phyloP scores from a whole-genome alignment of 1,140 invertebrate species.

The Dryas iulia region DNA sequence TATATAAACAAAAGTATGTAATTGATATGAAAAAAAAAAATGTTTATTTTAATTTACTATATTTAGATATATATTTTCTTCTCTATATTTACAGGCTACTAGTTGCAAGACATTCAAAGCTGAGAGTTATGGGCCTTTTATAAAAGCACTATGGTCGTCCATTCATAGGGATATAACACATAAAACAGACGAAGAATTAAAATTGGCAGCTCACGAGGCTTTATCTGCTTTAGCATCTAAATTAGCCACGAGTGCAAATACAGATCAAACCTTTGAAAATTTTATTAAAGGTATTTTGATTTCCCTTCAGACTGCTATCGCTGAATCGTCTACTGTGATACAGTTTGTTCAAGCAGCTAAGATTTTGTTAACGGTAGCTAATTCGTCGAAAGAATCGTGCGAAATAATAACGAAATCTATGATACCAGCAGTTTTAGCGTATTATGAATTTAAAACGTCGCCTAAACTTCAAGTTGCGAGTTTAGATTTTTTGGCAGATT shows the following conservation, averaged over 20 bases:
- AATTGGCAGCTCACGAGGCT: constrained; percentile 59
- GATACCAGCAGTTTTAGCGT: constrained; percentile 67
- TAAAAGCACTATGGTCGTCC: constrained; percentile 66
- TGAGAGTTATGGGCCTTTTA: constrained; percentile 59
- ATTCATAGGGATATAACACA: constrained; percentile 66
- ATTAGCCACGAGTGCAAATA: constrained; percentile 52
- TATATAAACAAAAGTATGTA: background rate
- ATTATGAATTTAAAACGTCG: constrained; percentile 62
- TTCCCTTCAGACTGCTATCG: constrained; percentile 75
- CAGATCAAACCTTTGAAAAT: constrained; percentile 60
- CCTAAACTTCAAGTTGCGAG: constrained; percentile 60
- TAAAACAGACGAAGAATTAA: constrained; percentile 73
- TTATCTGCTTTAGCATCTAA: constrained; percentile 58
- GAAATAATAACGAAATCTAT: constrained; percentile 75
- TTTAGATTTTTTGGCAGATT: constrained; percentile 60
- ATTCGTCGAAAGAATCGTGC: constrained; percentile 78
- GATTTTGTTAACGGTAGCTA: constrained; percentile 80
- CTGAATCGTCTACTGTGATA: constrained; percentile 70
- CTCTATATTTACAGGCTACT: constrained; percentile 56
- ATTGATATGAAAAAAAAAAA: background rate
- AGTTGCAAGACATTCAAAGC: constrained; percentile 65
- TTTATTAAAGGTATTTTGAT: constrained; percentile 69
- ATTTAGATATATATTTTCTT: no score
- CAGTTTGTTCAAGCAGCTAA: constrained; percentile 57
- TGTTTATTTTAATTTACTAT: background rate